Conservation (phyloP, 2,113 vertebrate genomes). For the Progne subis region DNA sequence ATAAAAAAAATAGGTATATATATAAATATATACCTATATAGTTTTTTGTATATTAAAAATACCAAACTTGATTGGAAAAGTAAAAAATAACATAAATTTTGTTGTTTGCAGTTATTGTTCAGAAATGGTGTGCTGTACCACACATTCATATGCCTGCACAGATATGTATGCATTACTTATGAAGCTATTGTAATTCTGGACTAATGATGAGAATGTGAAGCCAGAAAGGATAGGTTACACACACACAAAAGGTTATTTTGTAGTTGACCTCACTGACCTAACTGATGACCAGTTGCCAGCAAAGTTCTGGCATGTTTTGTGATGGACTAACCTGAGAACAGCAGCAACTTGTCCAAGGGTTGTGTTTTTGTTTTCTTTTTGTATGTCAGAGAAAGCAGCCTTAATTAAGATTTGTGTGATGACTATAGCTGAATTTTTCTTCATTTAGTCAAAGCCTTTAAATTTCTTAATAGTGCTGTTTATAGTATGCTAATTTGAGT, state of each 20-base stretch:
- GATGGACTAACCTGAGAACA: background rate
- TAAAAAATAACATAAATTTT: background rate
- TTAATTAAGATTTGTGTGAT: constrained; percentile 61
- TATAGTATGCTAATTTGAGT: constrained; percentile 47
- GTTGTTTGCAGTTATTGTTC: background rate
- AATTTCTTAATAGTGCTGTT: constrained; percentile 46
- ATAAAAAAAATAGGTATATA: no score
- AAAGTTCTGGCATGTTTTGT: background rate
- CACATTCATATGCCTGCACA: background rate
- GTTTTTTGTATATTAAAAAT: background rate
- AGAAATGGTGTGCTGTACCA: background rate
- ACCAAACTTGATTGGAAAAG: background rate
- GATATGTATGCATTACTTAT: background rate
- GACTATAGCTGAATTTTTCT: constrained; percentile 26
- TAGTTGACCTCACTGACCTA: background rate
- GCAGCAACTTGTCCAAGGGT: background rate
- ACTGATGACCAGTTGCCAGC: background rate
- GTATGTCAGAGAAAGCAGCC: background rate
- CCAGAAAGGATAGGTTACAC: background rate
- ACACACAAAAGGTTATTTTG: background rate
- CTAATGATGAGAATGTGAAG: background rate
- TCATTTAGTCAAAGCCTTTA: constrained; percentile 38
- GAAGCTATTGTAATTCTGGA: background rate
- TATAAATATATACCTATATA: no score
- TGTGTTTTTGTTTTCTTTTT: constrained; percentile 32